phyloP scores from a whole-genome alignment of 35 echinoderm and acorn worm species.

The Ophioderma brevispina region DNA sequence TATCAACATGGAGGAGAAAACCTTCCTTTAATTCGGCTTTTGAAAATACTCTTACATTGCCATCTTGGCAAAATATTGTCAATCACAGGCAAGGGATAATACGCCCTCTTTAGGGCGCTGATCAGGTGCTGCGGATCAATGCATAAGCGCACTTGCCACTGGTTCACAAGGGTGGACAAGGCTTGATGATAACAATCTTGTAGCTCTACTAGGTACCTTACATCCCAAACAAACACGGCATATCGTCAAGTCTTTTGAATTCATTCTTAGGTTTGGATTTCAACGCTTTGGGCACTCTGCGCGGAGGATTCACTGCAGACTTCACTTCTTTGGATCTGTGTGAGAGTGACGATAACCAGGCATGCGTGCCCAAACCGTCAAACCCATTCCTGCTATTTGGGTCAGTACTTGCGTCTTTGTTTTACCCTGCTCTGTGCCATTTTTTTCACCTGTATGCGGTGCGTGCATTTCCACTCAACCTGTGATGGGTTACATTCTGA shows the following conservation, averaged over 20 bases:
- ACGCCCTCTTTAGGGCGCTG: no score
- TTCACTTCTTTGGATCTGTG: neutral
- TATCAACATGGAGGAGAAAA: constrained; percentile 23
- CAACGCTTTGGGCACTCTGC: constrained; percentile 45
- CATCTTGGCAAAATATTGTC: no score
- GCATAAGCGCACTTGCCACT: constrained; percentile 30
- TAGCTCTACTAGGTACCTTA: constrained; percentile 45
- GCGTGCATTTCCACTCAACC: no score
- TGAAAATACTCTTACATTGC: no score
- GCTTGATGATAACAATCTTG: constrained; percentile 64
- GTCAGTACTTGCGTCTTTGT: neutral
- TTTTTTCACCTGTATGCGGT: no score
- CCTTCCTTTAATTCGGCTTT: no score
- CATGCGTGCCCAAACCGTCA: constrained; percentile 51
- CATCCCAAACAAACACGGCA: neutral
- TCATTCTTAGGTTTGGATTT: constrained; percentile 61
- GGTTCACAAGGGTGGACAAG: constrained; percentile 8
- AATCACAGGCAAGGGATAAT: no score
- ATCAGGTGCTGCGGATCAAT: constrained; percentile 54
- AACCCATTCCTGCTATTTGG: neutral
- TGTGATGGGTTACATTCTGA: neutral
- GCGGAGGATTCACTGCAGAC: constrained; percentile 16
- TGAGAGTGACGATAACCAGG: constrained; percentile 25
- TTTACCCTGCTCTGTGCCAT: no score
- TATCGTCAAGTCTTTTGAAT: constrained; percentile 43